Evolutionary conservation across 1,140 invertebrate genomes (phyloP).

Genomic region (Samia ricini): DNA sequence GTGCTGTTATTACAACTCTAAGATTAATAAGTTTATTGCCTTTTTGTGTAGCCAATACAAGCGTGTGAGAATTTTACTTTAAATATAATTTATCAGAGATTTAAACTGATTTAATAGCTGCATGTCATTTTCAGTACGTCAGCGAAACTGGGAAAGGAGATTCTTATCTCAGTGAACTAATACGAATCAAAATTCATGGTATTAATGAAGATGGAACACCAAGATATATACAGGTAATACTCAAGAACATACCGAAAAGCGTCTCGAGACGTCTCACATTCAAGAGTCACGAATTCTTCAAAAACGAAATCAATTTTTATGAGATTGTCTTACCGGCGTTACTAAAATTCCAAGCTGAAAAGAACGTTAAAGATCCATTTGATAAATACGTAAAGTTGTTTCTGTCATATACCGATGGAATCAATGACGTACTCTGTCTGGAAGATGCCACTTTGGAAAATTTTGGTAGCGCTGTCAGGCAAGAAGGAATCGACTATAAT

Average conservation of each 20-base stretch:
- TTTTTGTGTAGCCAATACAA: no score
- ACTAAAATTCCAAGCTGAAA: slow-evolving; percentile 72
- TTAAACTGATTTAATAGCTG: not conserved
- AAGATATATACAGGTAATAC: slow-evolving; percentile 74
- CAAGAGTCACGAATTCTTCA: slow-evolving; percentile 82
- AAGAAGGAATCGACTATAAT: slow-evolving; percentile 74
- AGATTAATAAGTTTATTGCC: no score
- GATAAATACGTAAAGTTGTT: slow-evolving; percentile 78
- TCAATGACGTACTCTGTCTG: slow-evolving; percentile 82
- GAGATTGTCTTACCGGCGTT: slow-evolving; percentile 77
- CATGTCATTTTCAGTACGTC: slow-evolving; percentile 49
- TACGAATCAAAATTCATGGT: slow-evolving; percentile 78
- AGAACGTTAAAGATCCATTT: slow-evolving; percentile 73
- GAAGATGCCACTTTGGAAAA: slow-evolving; percentile 80
- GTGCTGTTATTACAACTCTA: no score
- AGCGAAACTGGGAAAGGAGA: slow-evolving; percentile 79
- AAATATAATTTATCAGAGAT: no score
- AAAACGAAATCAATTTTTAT: slow-evolving; percentile 84
- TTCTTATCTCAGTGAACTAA: slow-evolving; percentile 81
- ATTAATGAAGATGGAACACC: slow-evolving; percentile 41
- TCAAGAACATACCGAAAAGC: slow-evolving; percentile 82
- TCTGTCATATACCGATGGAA: slow-evolving; percentile 77
- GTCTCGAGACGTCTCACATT: slow-evolving; percentile 80
- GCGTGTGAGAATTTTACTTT: no score
- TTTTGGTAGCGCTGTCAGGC: slow-evolving; percentile 73